Evolutionary conservation across 2,888 invertebrate genomes (phyloP), one percentile per base, ranked within the genome.

Genomic region (Chrysolina americana): DNA sequence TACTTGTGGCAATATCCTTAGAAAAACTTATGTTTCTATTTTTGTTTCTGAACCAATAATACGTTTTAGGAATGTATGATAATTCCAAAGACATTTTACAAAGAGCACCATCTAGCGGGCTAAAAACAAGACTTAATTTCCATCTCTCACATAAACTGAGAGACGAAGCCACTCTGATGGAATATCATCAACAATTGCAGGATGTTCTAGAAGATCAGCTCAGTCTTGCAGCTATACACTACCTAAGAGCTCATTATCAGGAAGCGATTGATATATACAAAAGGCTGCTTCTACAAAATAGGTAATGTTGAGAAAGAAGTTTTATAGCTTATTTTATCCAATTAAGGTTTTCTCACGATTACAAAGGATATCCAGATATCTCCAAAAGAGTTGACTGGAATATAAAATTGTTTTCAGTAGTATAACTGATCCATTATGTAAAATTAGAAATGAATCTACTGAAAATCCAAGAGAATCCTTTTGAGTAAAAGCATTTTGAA

Each of bases 261-360:
- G 99, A 99, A 87, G 98, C 99, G 63, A 98, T 99, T 76, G 98
- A 99, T 87, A 97, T 99, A 78, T 99, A 99, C 87, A 99, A 99
- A 88, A 92, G 96, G 75, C 92, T 99, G 70, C 90, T 99, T 15
- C 88, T 97, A 23, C 96, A 97, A 82, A 96, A 98, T 89, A 94
- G 97, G 97, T 96, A 87, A 80, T 76, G 28, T 17, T 62, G 6
- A 21, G 48, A 21, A 19, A 6, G 28, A 23, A 23, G 15, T 15
- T 6, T 2, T 2, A 64, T 10, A 13, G 44, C 44, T 4, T 28
- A 3, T 28, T 28, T 28, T 28, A 36, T 36, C 4, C 36, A 36
- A 36, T 36, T 36, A 0, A 36, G 8, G 8, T 36, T 36, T 36
- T 36, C 36, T 36, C 5, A 36, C 8, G 36, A 36, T 6, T 8